Evolutionary conservation across 2,888 invertebrate genomes (phyloP).

Genomic region (Drosophila mimetica): DNA sequence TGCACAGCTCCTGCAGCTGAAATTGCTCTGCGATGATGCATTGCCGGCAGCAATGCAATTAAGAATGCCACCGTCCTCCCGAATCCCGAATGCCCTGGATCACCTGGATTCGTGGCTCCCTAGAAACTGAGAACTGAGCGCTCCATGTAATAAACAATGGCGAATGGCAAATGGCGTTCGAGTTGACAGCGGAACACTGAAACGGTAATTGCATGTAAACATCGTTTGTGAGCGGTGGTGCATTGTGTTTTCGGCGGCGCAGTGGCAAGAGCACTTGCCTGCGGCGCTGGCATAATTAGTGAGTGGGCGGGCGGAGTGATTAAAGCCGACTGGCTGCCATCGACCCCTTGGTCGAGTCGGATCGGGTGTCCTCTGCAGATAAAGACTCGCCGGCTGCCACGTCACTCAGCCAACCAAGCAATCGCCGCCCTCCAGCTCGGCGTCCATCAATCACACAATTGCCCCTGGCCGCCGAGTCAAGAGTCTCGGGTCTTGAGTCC

Average conservation of each 20-base stretch:
- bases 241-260: not conserved
- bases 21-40: conserved; percentile 67
- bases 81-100: not conserved
- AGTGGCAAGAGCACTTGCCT: conserved; percentile 1
- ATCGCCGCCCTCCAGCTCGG: conserved; percentile 15
- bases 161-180: conserved; percentile 62
- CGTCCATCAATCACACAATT: conserved; percentile 69
- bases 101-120: not conserved
- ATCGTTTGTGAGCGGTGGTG: conserved; percentile 48
- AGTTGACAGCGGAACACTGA: conserved; percentile 72
- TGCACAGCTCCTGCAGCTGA: conserved; percentile 22
- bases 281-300: conserved; percentile 39
- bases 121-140: conserved; percentile 4
- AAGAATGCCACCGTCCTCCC: conserved; percentile 48
- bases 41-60: conserved; percentile 69
- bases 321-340: conserved; percentile 3
- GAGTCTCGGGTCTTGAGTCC: conserved; percentile 50
- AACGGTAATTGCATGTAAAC: conserved; percentile 77
- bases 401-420: conserved; percentile 15
- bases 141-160: conserved; percentile 66
- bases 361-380: conserved; percentile 21
- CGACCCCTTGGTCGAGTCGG: not conserved
- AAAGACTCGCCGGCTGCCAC: conserved; percentile 9
- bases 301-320: conserved; percentile 16
- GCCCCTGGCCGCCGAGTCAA: conserved; percentile 51